Percentiles rank a stretch among this genome's conserved stretches.
These are phyloP conservation scores for Leiothrix lutea DNA, from an alignment of 2,113 vertebrate genomes.

Conservation along the genomic window DNA sequence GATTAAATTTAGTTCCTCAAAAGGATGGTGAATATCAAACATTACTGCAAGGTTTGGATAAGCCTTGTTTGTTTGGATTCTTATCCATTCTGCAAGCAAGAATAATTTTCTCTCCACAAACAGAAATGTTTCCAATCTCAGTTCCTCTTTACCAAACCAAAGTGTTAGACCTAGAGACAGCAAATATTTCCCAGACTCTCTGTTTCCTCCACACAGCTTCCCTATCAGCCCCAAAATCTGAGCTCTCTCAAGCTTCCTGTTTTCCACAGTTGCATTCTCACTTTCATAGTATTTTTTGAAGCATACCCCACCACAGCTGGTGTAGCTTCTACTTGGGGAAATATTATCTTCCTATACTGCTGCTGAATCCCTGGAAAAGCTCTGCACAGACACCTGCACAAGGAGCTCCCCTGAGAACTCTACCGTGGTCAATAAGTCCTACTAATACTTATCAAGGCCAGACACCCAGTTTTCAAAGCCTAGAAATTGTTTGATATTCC, in stretches of 20 bases:
- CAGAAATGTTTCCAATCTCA: background rate
- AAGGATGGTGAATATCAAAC: slow-evolving; percentile 23
- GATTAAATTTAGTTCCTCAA: slow-evolving; percentile 36
- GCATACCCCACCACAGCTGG: background rate
- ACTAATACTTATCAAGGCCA: background rate
- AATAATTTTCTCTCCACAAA: slow-evolving; percentile 14
- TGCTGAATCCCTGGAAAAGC: background rate
- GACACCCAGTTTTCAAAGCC: background rate
- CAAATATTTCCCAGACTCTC: background rate
- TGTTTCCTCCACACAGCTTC: background rate
- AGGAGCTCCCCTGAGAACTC: background rate
- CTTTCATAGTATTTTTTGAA: slow-evolving; percentile 21
- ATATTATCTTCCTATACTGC: background rate
- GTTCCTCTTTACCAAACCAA: background rate
- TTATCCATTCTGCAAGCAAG: background rate
- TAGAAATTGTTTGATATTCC: background rate
- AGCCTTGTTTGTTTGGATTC: slow-evolving; percentile 8
- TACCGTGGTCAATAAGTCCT: background rate
- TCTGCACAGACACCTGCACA: background rate
- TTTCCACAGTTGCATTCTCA: background rate
- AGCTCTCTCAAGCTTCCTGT: background rate
- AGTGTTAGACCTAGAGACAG: background rate
- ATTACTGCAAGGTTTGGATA: slow-evolving; percentile 32
- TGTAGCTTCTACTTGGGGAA: background rate
- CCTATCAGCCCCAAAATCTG: background rate